Base-by-base conservation (phyloP, 2,113 vertebrate genomes). In the Diadophis punctatus region DNA sequence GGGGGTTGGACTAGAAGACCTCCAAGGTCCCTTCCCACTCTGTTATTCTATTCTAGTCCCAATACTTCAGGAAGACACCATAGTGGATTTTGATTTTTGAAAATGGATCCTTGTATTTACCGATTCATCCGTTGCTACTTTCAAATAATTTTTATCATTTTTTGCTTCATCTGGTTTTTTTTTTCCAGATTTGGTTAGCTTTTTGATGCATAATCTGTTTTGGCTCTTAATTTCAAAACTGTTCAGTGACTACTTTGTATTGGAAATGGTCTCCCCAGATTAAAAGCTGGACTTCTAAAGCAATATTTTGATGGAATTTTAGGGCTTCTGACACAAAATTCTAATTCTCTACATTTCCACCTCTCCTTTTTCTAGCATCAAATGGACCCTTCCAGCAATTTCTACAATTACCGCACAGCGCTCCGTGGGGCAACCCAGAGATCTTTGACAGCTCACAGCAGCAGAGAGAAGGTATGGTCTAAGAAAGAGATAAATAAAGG, bases 351-450 rank as follows among this genome's bases (percentile, higher is more conserved):
- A 58, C 12, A 6, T 94, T 88, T 93, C 56, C 91, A 91, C 27
- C 87, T 89, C 48, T 91, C 34, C 51, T 74, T 56, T n/a, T 63
- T 95, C 3, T 91, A 99, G 99, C 99, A 99, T 97, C 99, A 99
- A 95, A 99, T 99, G 99, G 99, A 99, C 96, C 99, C 99, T 94
- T 99, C 99, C 8, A 98, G 99, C 95, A 99, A 99, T 95, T 99
- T 99, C 96, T 99, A 98, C 93, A 99, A 99, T 97, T 99, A 99
- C 94, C 98, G 99, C 92, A 99, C 98, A 0, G 98, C 99, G 4
- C 97, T 99, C 91, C 98, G 98, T 94, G 99, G 98, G 91, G 99
- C 99, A 9, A 96, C 98, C 0, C 99, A 99, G 90, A 98, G 99
- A 93, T 99, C 99, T 63, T 94, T 98, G 94, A 99, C 98, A 23